Base-by-base conservation (phyloP, 2,113 vertebrate species). In the Paraplagusia blochii region DNA sequence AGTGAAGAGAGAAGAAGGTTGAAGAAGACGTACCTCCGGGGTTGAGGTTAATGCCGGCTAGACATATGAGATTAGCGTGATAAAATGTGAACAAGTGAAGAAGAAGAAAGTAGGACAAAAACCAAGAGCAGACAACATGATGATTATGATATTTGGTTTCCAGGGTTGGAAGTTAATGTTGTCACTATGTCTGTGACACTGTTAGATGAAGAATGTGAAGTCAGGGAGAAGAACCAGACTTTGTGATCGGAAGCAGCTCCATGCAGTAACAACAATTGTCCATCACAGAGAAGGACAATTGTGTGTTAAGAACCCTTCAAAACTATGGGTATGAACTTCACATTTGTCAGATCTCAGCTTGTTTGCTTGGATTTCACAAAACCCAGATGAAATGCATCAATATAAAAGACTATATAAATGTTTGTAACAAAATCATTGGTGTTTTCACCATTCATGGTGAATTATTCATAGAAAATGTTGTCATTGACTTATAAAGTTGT, bases 251-350 rank as follows among this genome's bases (percentile, higher is more conserved):
- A 81, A 66, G 72, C 64, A 0, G 48, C 19, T 12, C 59, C 0
- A 43, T 52, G 7, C 52, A 12, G 63, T 19, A 40, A 36, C 69
- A 70, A 73, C 57, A 63, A 66, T 80, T 68, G 58, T 35, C 40
- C 19, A 67, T 76, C 72, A 72, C 57, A 4, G 17, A 50, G 63
- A 43, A 10, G 76, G 76, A 68, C 79, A 72, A 75, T 81, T 76
- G 53, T 64, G 74, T 77, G 80, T 73, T 81, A 75, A 83, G 76
- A 75, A 74, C 63, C 76, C 72, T 76, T 50, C 58, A 45, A 44
- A 59, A 56, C 44, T n/a, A n/a, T n/a, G n/a, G n/a, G n/a, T n/a
- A n/a, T n/a, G n/a, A n/a, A n/a, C n/a, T n/a, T n/a, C n/a, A n/a
- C n/a, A n/a, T n/a, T n/a, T n/a, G n/a, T n/a, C n/a, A 29, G 22